These are phyloP conservation scores for Zoanthus sansibaricus DNA, from an alignment of 92 coral and sea anemone species.

Conservation along the genomic window DNA sequence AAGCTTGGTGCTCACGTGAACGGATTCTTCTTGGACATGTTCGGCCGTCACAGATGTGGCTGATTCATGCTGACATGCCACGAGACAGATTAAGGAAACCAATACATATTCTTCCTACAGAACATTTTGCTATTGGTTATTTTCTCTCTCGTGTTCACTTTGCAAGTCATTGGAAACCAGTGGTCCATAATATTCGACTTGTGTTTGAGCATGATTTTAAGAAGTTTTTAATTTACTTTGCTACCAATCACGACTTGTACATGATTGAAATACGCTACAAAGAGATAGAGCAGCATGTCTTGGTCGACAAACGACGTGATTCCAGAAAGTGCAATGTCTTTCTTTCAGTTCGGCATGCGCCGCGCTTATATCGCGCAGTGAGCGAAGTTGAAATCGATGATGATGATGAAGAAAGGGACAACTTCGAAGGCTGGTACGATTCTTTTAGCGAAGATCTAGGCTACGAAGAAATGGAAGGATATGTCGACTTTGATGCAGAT, in stretches of 20 bases:
- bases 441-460: constrained; percentile 54
- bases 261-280: constrained; percentile 81
- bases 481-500: constrained; percentile 47
- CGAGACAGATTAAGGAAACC: constrained; percentile 53
- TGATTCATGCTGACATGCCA: constrained; percentile 55
- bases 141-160: constrained; percentile 71
- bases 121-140: constrained; percentile 75
- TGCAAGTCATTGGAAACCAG: constrained; percentile 82
- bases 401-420: constrained; percentile 44
- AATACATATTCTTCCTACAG: constrained; percentile 76
- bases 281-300: constrained; percentile 72
- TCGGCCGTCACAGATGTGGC: constrained; percentile 62
- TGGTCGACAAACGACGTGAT: constrained; percentile 65
- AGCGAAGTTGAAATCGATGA: neutral
- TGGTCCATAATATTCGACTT: constrained; percentile 58
- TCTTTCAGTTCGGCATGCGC: constrained; percentile 60
- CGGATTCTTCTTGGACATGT: constrained; percentile 7
- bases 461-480: constrained; percentile 61
- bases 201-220: constrained; percentile 90
- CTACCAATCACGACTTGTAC: constrained; percentile 33
- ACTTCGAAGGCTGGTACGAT: constrained; percentile 51
- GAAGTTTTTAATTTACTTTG: constrained; percentile 65
- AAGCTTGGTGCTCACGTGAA: constrained; percentile 78
- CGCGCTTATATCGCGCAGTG: constrained; percentile 64
- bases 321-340: constrained; percentile 30